phyloP scores from a whole-genome alignment of 2,888 invertebrate genomes.

The Lasioglossum figueresi region DNA sequence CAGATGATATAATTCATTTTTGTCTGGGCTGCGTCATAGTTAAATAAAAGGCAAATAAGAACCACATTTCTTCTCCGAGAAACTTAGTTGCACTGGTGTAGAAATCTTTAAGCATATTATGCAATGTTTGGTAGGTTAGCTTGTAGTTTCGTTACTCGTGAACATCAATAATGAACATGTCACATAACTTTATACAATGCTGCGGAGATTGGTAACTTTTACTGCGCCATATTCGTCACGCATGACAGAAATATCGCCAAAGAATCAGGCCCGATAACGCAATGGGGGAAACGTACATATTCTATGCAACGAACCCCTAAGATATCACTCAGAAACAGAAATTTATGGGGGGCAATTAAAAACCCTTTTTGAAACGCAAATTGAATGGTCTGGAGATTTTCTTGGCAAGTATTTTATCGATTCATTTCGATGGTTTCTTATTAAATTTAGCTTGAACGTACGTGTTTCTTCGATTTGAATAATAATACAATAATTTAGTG shows the following conservation, averaged over 20 bases:
- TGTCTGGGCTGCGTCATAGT: too few species aligned
- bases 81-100: background rate
- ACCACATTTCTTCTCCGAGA: too few species aligned
- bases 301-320: background rate
- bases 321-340: background rate
- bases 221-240: conserved; percentile 6
- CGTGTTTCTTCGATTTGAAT: background rate
- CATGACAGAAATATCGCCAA: conserved; percentile 10
- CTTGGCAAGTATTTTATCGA: background rate
- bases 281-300: background rate
- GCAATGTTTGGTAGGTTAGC: background rate
- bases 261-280: background rate
- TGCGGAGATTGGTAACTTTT: conserved; percentile 15
- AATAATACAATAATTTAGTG: background rate
- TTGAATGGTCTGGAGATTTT: background rate
- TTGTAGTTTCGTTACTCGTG: background rate
- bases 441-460: background rate
- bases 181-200: background rate
- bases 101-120: background rate
- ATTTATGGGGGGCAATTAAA: background rate
- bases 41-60: too few species aligned
- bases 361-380: background rate
- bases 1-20: too few species aligned
- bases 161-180: background rate
- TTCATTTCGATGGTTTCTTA: background rate